Evolutionary conservation across 2,113 vertebrate genomes (phyloP), one percentile per base, ranked within the genome.

Genomic region (Grallaria varia): DNA sequence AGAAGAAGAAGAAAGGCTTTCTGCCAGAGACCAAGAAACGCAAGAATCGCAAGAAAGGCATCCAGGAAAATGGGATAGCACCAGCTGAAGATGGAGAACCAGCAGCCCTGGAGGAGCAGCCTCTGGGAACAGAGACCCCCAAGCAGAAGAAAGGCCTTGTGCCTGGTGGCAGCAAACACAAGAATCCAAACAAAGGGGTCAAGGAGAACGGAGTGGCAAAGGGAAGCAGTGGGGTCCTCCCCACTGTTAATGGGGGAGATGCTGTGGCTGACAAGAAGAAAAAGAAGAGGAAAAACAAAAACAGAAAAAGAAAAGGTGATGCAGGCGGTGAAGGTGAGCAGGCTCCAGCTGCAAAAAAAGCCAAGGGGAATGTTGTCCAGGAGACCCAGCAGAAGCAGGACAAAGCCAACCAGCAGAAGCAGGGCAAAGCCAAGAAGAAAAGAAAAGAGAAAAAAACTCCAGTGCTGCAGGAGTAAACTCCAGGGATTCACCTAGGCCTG

Each of bases 11-110:
- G 89, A 99, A 99, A 66, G 99, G 99, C 0, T 99, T 99, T 85
- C 97, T 99, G 37, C 99, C 99, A 0, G 99, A 99, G 78, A 98
- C 97, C 17, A 99, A 99, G 53, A 99, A 99, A 89, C 98, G 99
- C 16, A 99, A 98, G 83, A 99, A 98, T 44, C 98, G 98, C 14
- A 98, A 97, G 79, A 86, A 90, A 5, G n/a, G 22, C 11, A 0
- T 6, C 27, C 80, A 78, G 55, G 84, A 94, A 73, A 93, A 88
- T 1, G 85, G 87, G 14, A 20, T 39, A 28, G 67, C 11, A 25
- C 5, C 92, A 37, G 75, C 4, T 53, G 73, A 55, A 8, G 35
- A 18, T 52, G 91, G 64, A 62, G 85, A 91, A 6, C 2, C 72
- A 45, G 35, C 77, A 93, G 75, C 31, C 28, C 31, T 66, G 30